Evolutionary conservation across 1,140 invertebrate genomes (phyloP), one percentile per base, ranked within the genome.

Genomic region (Aphidius gifuensis): DNA sequence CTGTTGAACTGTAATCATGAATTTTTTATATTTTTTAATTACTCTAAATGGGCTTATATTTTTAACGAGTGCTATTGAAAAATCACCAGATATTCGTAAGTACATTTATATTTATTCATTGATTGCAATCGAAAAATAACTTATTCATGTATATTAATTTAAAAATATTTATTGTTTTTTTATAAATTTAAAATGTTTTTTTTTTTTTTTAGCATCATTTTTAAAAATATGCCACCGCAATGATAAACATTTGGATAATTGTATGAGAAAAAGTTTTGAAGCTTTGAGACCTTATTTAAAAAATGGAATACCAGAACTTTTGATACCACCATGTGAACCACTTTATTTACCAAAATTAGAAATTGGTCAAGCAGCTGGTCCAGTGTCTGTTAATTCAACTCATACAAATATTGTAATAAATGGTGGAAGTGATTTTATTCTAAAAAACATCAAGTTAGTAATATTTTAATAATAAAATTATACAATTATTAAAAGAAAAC

Each of bases 301-400:
- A 4, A 69, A 74, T 73, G 87, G 87, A 11, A 82, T 89, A 44
- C 82, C 84, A 16, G 81, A 83, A 64, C 83, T 86, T 40, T 77
- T 76, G 7, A 83, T 89, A 44, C 87, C 87, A 5, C 74, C 84
- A 4, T 87, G 84, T 61, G 87, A 90, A 66, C 87, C 88, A 0
- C 73, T 89, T n/a, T 44, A 74, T 1, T 78, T 90, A 1, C 82
- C 85, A 2, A 74, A 84, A 51, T 71, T 89, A 8, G 75, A 83
- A 4, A 81, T 88, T 43, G 81, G 83, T 65, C 87, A 88, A 69
- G 80, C 82, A 5, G 69, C 82, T 8, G 87, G 86, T 5, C 79
- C 86, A 1, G 82, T 89, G 16, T 78, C 81, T n/a, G 74, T 88
- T 1, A 82, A 77, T 38, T 86, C 87, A 3, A 83, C 71, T 9